phyloP scores from a whole-genome alignment of 1,140 invertebrate genomes.

The Calephelis nemesis region DNA sequence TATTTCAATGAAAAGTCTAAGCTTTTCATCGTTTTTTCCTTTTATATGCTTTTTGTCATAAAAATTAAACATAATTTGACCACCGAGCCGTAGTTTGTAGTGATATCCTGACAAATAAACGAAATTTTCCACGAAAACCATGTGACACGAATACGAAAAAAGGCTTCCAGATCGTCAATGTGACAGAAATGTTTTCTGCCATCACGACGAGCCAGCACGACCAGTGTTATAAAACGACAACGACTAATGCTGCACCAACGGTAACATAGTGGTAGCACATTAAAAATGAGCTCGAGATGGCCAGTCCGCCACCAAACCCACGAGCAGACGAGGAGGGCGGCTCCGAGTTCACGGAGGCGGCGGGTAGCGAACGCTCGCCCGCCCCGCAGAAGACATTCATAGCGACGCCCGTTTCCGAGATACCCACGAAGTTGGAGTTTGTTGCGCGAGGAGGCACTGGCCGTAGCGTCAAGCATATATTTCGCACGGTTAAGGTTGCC shows the following conservation, averaged over 20 bases:
- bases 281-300: constrained; percentile 79
- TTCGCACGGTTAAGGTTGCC: constrained; percentile 70
- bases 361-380: constrained; percentile 65
- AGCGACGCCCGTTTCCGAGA: constrained; percentile 66
- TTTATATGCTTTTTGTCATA: constrained; percentile 48
- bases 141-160: constrained; percentile 79
- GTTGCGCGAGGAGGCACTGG: constrained; percentile 60
- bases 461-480: constrained; percentile 73
- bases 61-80: constrained; percentile 41
- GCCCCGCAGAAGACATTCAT: constrained; percentile 73
- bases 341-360: constrained; percentile 64
- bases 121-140: constrained; percentile 71
- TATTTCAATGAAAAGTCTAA: constrained; percentile 71
- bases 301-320: constrained; percentile 77
- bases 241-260: constrained; percentile 65
- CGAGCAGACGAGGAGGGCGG: constrained; percentile 70
- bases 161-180: constrained; percentile 77
- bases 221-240: constrained; percentile 53
- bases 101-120: constrained; percentile 39
- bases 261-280: constrained; percentile 67
- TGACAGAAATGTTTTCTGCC: constrained; percentile 79
- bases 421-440: constrained; percentile 66
- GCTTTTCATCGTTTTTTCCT: constrained; percentile 56
- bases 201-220: constrained; percentile 67
- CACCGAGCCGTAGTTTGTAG: constrained; percentile 31